These are phyloP conservation scores for Zaprionus lachaisei DNA, from an alignment of 1,140 invertebrate genomes.

Conservation along the genomic window DNA sequence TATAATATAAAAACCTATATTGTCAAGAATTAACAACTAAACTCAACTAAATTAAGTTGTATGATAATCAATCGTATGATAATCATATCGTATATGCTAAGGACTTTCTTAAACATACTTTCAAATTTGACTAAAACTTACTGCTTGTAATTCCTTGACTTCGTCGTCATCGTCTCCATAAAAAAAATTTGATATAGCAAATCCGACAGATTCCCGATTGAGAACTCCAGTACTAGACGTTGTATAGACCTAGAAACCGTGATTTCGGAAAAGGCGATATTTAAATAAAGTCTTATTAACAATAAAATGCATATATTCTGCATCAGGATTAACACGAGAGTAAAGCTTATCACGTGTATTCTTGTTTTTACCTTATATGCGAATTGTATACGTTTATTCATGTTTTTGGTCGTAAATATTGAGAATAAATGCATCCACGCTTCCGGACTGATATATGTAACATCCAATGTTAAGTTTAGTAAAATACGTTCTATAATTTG, in stretches of 20 bases:
- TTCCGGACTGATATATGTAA: constrained; percentile 57
- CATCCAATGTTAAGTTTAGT: constrained; percentile 68
- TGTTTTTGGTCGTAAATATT: constrained; percentile 62
- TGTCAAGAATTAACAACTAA: no score
- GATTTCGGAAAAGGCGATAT: no score
- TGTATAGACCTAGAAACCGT: constrained; percentile 59
- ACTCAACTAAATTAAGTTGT: no score
- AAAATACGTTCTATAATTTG: constrained; percentile 73
- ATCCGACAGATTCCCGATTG: constrained; percentile 68
- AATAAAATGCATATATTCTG: no score
- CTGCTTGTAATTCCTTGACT: constrained; percentile 69
- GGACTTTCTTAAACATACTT: no score
- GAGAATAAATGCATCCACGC: constrained; percentile 72
- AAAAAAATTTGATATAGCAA: constrained; percentile 75
- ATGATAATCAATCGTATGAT: no score
- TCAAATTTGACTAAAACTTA: constrained; percentile 14
- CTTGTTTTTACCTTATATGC: constrained; percentile 56
- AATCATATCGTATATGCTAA: no score
- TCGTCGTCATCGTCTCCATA: constrained; percentile 76
- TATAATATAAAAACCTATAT: no score
- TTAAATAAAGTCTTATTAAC: no score
- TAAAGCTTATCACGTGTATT: no score
- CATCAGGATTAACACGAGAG: no score
- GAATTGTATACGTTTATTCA: constrained; percentile 63
- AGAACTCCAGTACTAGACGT: constrained; percentile 45